Base-by-base conservation (phyloP, 2,888 invertebrate genomes). In the Anagyrus pseudococci region DNA sequence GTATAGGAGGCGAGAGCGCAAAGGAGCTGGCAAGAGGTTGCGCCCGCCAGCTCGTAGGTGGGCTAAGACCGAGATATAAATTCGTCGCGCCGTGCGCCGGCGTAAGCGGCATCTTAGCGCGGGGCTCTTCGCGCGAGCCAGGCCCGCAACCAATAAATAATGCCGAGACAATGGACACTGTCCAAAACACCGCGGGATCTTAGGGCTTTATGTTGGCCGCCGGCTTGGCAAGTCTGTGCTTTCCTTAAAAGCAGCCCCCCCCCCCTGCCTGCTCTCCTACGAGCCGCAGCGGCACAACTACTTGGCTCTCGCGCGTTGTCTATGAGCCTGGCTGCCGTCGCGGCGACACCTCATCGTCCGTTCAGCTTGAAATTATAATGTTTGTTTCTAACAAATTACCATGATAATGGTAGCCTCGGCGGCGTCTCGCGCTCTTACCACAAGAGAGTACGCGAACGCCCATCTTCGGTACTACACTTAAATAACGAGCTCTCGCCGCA, bases 321-420 rank as follows among this genome's bases (percentile, higher is more conserved):
- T 46, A 13, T 53, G 53, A 29, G 40, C 15, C n/a, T 3, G n/a
- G 10, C 44, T 48, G 44, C 50, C 43, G n/a, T 29, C 29, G 29
- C 29, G 10, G 29, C 66, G 58, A 62, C 62, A 62, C 57, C 62
- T 59, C 65, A 55, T 66, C 66, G 62, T 55, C 57, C 66, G 57
- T 58, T 54, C 68, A 68, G 59, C 70, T 60, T 67, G 73, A 73
- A 78, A 79, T 80, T 77, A 79, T 80, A 76, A 81, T 78, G 79
- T 80, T 80, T 81, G 80, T 81, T 81, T 77, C 78, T 77, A 81
- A 81, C 80, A 79, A 81, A 81, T 80, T 81, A 80, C 77, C 80
- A 81, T 80, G 79, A 81, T 80, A 81, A 81, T 81, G 72, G 55
- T 71, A 73, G 72, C 72, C 25, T n/a, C n/a, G n/a, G n/a, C 17